phyloP scores from a whole-genome alignment of 2,888 invertebrate species.

The Pollenia griseotomentosa region DNA sequence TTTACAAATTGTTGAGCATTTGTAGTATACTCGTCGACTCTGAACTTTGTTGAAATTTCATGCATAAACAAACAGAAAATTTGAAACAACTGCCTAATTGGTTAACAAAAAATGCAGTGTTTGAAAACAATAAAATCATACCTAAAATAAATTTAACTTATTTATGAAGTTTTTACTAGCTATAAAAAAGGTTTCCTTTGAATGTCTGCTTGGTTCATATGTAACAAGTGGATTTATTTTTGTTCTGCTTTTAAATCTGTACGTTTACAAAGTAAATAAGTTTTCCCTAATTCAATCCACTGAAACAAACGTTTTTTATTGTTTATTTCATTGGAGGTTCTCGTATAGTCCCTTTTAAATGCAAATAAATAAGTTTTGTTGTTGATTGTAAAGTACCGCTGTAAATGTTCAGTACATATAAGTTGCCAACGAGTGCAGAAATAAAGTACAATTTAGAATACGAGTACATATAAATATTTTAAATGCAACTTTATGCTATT shows the following conservation, averaged over 20 bases:
- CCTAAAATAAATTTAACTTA: not conserved
- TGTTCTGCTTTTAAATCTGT: not conserved
- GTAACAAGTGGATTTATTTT: constrained; percentile 1
- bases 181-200: too few species aligned
- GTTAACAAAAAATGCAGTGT: not conserved
- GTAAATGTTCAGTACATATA: constrained; percentile 1
- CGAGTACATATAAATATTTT: not conserved
- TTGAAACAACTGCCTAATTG: not conserved
- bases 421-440: not conserved
- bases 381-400: constrained; percentile 17
- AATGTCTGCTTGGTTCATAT: not conserved
- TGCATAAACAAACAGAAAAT: not conserved
- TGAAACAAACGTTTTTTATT: not conserved
- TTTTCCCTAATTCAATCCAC: not conserved
- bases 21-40: constrained; percentile 54
- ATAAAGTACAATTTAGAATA: constrained; percentile 31
- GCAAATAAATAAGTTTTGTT: not conserved
- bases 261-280: too few species aligned
- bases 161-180: too few species aligned
- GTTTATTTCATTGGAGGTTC: constrained; percentile 22
- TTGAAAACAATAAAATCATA: not conserved
- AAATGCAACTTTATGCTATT: constrained; percentile 57
- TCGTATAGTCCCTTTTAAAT: constrained; percentile 11
- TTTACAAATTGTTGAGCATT: too few species aligned
- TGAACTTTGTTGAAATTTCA: constrained; percentile 36